Evolutionary conservation across 2,888 invertebrate genomes (phyloP).

Genomic region (Salticus scenicus): DNA sequence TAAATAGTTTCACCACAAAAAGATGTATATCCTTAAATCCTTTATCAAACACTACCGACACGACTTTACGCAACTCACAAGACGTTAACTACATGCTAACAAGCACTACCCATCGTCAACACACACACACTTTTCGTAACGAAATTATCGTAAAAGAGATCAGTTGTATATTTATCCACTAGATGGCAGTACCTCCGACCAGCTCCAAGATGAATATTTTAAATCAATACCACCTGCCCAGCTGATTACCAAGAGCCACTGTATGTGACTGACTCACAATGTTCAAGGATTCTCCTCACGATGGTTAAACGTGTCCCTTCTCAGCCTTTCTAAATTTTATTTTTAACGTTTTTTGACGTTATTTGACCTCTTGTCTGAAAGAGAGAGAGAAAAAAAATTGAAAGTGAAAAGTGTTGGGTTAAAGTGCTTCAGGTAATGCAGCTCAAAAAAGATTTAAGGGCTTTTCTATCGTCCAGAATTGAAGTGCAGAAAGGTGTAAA

Average conservation of each 20-base stretch:
- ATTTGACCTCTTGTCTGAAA: conserved; percentile 9
- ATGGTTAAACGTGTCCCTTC: conserved; percentile 6
- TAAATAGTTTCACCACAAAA: too few relatives aligned
- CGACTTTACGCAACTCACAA: background rate
- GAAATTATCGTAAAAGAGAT: background rate
- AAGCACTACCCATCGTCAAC: background rate
- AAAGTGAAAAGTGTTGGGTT: conserved; percentile 4
- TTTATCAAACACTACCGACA: too few relatives aligned
- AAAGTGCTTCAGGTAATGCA: background rate
- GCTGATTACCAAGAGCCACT: conserved; percentile 2
- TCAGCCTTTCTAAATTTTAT: background rate
- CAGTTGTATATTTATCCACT: background rate
- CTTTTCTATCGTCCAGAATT: background rate
- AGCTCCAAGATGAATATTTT: background rate
- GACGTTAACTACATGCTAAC: background rate
- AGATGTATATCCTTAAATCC: too few relatives aligned
- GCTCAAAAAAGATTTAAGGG: conserved; percentile 7
- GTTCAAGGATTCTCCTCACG: conserved; percentile 12
- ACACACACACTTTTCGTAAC: background rate
- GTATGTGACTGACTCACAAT: conserved; percentile 5
- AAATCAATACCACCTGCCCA: conserved; percentile 8
- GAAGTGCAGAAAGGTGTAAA: background rate
- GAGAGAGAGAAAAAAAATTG: background rate
- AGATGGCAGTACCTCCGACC: background rate
- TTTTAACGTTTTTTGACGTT: background rate